Evolutionary conservation across 2,888 invertebrate genomes (phyloP).

Genomic region (Epirrita christyi): DNA sequence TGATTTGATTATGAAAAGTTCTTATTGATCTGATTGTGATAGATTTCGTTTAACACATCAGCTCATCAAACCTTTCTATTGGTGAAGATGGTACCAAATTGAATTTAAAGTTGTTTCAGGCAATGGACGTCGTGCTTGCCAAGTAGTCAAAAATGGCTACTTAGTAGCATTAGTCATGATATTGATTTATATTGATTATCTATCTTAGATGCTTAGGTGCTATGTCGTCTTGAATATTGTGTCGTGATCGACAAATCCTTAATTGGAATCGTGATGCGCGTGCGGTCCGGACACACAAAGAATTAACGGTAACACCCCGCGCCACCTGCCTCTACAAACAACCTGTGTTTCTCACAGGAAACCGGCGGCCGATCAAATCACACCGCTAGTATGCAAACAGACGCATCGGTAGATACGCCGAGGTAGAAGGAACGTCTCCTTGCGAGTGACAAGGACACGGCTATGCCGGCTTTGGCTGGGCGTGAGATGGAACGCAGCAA

Average conservation of each 20-base stretch:
- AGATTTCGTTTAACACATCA: too few relatives aligned
- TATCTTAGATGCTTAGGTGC: background rate
- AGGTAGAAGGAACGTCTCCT: constrained; percentile 48
- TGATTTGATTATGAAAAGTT: too few relatives aligned
- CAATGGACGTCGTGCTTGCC: background rate
- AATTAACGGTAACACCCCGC: constrained; percentile 67
- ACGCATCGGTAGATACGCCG: constrained; percentile 65
- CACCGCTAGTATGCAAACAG: constrained; percentile 74
- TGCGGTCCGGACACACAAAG: constrained; percentile 54
- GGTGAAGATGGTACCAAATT: too few relatives aligned
- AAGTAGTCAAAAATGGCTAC: background rate
- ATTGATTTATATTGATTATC: constrained; percentile 1
- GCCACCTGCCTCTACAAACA: constrained; percentile 75
- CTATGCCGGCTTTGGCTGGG: constrained; percentile 53
- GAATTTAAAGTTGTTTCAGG: background rate
- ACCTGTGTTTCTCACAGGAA: constrained; percentile 78
- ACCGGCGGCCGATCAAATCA: constrained; percentile 76
- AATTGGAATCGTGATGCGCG: constrained; percentile 44
- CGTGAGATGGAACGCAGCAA: constrained; percentile 64
- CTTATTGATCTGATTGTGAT: background rate
- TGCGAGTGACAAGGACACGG: constrained; percentile 58
- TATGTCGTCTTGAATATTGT: constrained; percentile 30
- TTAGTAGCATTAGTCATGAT: constrained; percentile 3
- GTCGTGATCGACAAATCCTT: constrained; percentile 40
- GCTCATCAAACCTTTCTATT: too few relatives aligned